These are phyloP conservation scores for Scyliorhinus canicula DNA, from an alignment of 2,797 vertebrate genomes.

Conservation along the genomic window DNA sequence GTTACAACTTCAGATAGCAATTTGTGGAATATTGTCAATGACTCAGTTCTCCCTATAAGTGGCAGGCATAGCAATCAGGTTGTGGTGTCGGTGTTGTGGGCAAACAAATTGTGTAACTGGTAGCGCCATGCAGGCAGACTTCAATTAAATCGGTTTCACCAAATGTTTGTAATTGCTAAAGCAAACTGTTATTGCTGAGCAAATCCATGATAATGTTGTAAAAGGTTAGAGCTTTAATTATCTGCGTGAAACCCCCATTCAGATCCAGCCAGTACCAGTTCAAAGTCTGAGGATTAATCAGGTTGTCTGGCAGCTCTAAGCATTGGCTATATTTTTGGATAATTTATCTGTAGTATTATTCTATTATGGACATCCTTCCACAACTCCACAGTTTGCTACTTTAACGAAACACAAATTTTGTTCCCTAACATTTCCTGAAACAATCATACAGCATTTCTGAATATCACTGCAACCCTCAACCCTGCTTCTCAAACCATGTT, in stretches of 20 bases:
- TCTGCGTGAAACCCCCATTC: constrained; percentile 48
- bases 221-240: constrained; percentile 47
- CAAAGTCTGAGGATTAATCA: constrained; percentile 53
- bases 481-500: no score
- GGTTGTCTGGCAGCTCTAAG: constrained; percentile 25
- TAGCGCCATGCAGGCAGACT: constrained; percentile 48
- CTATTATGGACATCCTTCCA: not conserved
- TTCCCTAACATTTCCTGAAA: no score
- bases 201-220: constrained; percentile 47
- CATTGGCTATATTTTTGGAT: constrained; percentile 36
- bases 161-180: constrained; percentile 49
- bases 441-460: no score
- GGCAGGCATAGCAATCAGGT: constrained; percentile 45
- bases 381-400: no score
- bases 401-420: no score
- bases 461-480: no score
- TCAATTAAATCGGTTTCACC: constrained; percentile 41
- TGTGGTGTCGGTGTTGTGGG: constrained; percentile 47
- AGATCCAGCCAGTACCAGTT: constrained; percentile 40
- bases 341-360: not conserved
- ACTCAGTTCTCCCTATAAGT: constrained; percentile 40
- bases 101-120: constrained; percentile 50
- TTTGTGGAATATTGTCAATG: not conserved
- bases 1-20: not conserved
- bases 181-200: constrained; percentile 51